These are phyloP conservation scores for Zaprionus taronus DNA, from an alignment of 1,140 invertebrate genomes.

Conservation along the genomic window DNA sequence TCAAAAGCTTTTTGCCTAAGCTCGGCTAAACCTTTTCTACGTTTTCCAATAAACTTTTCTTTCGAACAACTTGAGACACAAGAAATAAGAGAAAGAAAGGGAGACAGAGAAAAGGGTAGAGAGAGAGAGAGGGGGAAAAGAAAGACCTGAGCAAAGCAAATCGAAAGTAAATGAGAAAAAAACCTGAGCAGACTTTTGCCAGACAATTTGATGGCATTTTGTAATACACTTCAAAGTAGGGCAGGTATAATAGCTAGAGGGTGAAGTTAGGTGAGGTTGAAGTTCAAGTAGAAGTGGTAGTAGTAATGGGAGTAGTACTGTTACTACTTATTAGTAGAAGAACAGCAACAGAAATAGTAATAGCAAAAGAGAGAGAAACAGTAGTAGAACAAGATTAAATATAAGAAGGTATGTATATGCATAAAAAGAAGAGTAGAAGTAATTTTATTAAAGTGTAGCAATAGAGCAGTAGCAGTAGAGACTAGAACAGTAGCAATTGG, in stretches of 20 bases:
- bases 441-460: too few relatives aligned
- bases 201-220: constrained; percentile 69
- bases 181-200: constrained; percentile 51
- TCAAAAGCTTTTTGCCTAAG: constrained; percentile 43
- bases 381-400: too few relatives aligned
- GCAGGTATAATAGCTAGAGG: not conserved
- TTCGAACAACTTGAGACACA: constrained; percentile 19
- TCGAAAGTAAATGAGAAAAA: constrained; percentile 51
- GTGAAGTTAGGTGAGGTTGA: not conserved
- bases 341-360: too few relatives aligned
- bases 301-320: too few relatives aligned
- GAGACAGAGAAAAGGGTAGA: constrained; percentile 11
- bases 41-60: constrained; percentile 24
- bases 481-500: too few relatives aligned
- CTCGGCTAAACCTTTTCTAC: constrained; percentile 33
- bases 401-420: too few relatives aligned
- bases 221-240: constrained; percentile 5
- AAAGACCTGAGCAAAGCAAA: constrained; percentile 20
- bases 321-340: too few relatives aligned
- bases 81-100: not conserved
- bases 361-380: too few relatives aligned
- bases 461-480: too few relatives aligned
- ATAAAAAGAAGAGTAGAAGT: too few relatives aligned
- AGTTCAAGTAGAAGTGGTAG: too few relatives aligned
- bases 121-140: not conserved